phyloP scores from a whole-genome alignment of 1,140 invertebrate species.

The Drosophila guanche region DNA sequence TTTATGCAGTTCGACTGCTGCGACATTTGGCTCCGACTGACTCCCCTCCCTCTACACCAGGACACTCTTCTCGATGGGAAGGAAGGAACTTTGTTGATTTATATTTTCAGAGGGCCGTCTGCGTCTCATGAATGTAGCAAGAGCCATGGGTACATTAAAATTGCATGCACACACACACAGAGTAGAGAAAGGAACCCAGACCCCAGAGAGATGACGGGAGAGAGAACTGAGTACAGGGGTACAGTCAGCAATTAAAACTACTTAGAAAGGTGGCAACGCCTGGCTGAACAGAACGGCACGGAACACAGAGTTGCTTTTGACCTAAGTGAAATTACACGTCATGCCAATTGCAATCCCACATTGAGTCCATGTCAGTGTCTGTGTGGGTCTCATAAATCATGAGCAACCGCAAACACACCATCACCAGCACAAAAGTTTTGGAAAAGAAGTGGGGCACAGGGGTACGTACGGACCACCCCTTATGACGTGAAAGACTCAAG shows the following conservation, averaged over 20 bases:
- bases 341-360: slow-evolving; percentile 29
- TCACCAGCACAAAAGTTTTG: slow-evolving; percentile 2
- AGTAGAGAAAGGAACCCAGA: slow-evolving; percentile 33
- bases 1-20: slow-evolving; percentile 41
- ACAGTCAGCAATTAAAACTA: slow-evolving; percentile 65
- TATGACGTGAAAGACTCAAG: slow-evolving; percentile 62
- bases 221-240: background rate
- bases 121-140: slow-evolving; percentile 69
- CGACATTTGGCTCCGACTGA: slow-evolving; percentile 26
- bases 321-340: slow-evolving; percentile 14
- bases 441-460: slow-evolving; percentile 2
- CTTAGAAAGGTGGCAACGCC: background rate
- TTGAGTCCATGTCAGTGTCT: slow-evolving; percentile 18
- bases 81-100: slow-evolving; percentile 73
- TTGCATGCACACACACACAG: slow-evolving; percentile 74
- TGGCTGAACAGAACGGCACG: too few species aligned
- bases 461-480: background rate
- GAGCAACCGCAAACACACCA: slow-evolving; percentile 8
- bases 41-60: slow-evolving; percentile 5
- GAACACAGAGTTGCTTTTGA: slow-evolving; percentile 6
- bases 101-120: slow-evolving; percentile 56
- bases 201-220: background rate
- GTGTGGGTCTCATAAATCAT: slow-evolving; percentile 62
- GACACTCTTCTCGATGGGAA: slow-evolving; percentile 6
- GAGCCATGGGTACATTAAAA: slow-evolving; percentile 67